Percentiles rank a stretch among this genome's conserved stretches.
Evolutionary conservation across 2,797 vertebrate genomes (phyloP).

Genomic region (Cryptoprocta ferox): DNA sequence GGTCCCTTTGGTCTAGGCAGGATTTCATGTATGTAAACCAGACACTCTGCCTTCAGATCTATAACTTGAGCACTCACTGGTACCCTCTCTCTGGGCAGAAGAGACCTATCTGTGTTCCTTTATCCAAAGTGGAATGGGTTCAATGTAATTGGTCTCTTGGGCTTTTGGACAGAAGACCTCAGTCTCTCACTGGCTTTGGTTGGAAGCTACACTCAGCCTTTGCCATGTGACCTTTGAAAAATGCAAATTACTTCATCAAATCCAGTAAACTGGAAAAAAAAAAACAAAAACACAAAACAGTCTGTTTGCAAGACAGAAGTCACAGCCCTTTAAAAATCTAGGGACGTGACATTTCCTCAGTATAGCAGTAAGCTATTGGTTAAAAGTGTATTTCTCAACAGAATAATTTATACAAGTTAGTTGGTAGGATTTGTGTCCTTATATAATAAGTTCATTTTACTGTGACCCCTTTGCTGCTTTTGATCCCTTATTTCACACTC

Average conservation of each 20-base stretch:
- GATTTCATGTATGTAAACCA: background rate
- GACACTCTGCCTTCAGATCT: background rate
- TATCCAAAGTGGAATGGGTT: background rate
- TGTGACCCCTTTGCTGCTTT: background rate
- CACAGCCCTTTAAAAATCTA: background rate
- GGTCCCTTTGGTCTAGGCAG: background rate
- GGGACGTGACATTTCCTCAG: background rate
- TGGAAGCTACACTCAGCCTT: background rate
- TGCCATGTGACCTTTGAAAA: background rate
- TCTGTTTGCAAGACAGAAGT: background rate
- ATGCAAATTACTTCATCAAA: background rate
- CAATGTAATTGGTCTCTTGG: background rate
- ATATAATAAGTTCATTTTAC: background rate
- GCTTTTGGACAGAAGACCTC: background rate
- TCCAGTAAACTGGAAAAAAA: background rate
- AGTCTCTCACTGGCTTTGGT: background rate
- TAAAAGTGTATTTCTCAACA: background rate
- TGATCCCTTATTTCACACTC: background rate
- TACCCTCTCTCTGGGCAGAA: no score
- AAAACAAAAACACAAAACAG: background rate
- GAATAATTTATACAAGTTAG: background rate
- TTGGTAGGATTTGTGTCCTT: background rate
- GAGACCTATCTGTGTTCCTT: background rate
- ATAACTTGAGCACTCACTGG: background rate
- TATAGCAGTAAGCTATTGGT: background rate